These are phyloP conservation scores for Cephalopterus ornatus DNA, from an alignment of 2,113 vertebrate species.

Conservation along the genomic window DNA sequence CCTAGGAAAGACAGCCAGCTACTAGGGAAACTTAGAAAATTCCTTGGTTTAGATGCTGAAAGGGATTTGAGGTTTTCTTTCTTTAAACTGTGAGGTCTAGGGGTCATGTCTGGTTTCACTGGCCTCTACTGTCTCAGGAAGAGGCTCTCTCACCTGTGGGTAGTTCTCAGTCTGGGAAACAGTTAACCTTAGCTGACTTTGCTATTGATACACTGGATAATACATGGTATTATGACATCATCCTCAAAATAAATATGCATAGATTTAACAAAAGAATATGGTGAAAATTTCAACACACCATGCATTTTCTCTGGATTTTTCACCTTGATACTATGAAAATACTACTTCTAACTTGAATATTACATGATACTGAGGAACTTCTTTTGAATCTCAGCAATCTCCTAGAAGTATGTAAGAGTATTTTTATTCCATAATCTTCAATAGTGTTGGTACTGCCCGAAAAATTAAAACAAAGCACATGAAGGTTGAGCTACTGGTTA, in stretches of 20 bases:
- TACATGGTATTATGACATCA: not conserved
- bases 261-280: not conserved
- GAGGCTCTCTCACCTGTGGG: rapidly evolving
- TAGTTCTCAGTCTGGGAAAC: not conserved
- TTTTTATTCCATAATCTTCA: not conserved
- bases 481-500: not conserved
- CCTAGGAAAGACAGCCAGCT: not conserved
- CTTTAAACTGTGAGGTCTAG: not conserved
- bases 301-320: not conserved
- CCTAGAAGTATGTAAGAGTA: not conserved
- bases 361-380: not conserved
- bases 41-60: not conserved
- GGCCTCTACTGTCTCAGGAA: not conserved
- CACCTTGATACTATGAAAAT: not conserved
- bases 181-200: not conserved
- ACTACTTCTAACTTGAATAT: not conserved
- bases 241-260: not conserved
- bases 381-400: not conserved
- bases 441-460: not conserved
- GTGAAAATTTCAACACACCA: not conserved
- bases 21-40: not conserved
- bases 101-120: not conserved
- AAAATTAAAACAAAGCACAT: not conserved
- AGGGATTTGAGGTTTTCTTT: not conserved
- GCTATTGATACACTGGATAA: not conserved